phyloP scores from a whole-genome alignment of 1,140 invertebrate species.

The Leucophenga varia region DNA sequence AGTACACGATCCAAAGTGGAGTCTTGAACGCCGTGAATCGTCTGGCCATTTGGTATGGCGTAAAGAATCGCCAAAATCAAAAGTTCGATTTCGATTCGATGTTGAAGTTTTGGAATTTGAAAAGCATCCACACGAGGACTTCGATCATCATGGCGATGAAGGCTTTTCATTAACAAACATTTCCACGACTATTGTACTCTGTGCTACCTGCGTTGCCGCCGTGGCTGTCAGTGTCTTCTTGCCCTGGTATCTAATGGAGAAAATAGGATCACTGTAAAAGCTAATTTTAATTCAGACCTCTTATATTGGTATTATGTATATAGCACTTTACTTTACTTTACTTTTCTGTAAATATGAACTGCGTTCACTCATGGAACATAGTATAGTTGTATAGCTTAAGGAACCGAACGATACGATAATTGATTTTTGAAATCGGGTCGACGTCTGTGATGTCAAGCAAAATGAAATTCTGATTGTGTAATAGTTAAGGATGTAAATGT shows the following conservation, averaged over 20 bases:
- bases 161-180: constrained; percentile 37
- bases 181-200: constrained; percentile 39
- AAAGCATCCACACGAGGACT: constrained; percentile 50
- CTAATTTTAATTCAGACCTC: too few species aligned
- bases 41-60: constrained; percentile 58
- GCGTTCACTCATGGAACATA: too few species aligned
- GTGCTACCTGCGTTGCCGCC: constrained; percentile 57
- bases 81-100: constrained; percentile 58
- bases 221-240: constrained; percentile 58
- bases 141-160: constrained; percentile 31
- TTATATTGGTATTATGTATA: too few species aligned
- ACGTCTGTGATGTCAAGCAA: too few species aligned
- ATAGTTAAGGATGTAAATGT: too few species aligned
- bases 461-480: too few species aligned
- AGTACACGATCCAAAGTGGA: constrained; percentile 59
- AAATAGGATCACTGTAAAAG: constrained; percentile 29
- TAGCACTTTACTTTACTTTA: too few species aligned
- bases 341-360: too few species aligned
- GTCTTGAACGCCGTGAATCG: constrained; percentile 57
- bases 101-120: constrained; percentile 60
- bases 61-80: constrained; percentile 57
- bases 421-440: too few species aligned
- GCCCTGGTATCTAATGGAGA: constrained; percentile 58
- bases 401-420: too few species aligned
- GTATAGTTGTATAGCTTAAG: too few species aligned